These are phyloP conservation scores for Drosophila leonis DNA, from an alignment of 2,888 invertebrate species.

Conservation along the genomic window DNA sequence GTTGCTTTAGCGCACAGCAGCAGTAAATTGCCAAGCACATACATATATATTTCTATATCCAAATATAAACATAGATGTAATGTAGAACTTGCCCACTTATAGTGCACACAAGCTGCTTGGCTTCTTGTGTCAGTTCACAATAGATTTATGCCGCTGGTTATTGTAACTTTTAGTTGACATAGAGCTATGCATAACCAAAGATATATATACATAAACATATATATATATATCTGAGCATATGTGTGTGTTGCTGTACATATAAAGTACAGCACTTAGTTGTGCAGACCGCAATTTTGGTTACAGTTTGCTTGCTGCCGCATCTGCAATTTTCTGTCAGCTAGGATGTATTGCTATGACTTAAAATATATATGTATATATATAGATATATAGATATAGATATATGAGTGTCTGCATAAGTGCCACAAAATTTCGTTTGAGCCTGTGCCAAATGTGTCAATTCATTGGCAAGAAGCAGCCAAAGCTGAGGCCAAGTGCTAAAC, in stretches of 20 bases:
- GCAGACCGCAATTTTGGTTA: conserved; percentile 10
- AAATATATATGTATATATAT: conserved; percentile 3
- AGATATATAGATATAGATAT: neutral
- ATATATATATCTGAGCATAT: neutral
- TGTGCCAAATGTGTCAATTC: conserved; percentile 73
- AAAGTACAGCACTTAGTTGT: conserved; percentile 14
- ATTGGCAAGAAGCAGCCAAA: conserved; percentile 30
- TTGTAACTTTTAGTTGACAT: conserved; percentile 13
- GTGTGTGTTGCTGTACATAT: neutral
- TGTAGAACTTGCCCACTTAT: neutral
- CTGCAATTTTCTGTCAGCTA: conserved; percentile 32
- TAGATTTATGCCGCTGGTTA: conserved; percentile 22
- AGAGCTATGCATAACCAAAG: neutral
- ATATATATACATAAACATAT: neutral
- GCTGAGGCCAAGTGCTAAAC: conserved; percentile 53
- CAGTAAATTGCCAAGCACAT: conserved; percentile 2
- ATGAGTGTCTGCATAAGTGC: conserved; percentile 1
- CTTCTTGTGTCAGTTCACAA: conserved; percentile 12
- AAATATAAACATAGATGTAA: conserved; percentile 3
- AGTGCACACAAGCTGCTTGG: neutral
- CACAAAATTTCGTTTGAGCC: conserved; percentile 33
- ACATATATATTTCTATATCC: neutral
- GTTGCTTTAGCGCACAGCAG: neutral
- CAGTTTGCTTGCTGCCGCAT: neutral
- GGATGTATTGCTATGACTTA: conserved; percentile 18